Evolutionary conservation across 2,113 vertebrate species (phyloP).

Genomic region (Crotalus helleri): DNA sequence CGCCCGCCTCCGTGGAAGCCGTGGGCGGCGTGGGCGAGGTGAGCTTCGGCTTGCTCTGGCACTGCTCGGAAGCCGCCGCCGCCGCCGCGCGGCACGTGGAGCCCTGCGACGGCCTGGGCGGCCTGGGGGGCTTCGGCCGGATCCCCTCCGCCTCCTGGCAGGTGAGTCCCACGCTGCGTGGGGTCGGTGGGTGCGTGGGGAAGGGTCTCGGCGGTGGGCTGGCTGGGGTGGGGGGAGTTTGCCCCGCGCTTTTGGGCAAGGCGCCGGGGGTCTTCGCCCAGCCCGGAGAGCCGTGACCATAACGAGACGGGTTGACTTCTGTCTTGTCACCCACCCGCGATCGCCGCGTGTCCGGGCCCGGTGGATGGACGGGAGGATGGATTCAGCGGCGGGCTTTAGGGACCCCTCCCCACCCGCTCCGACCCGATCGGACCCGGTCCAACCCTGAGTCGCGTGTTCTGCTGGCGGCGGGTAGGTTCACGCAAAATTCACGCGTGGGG

Average conservation of each 20-base stretch:
- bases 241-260: too few relatives aligned
- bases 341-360: neutral
- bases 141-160: slow-evolving; percentile 90
- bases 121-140: slow-evolving; percentile 79
- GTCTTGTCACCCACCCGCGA: neutral
- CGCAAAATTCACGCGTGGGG: neutral
- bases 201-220: neutral
- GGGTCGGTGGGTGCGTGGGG: neutral
- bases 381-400: neutral
- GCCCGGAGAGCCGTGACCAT: neutral
- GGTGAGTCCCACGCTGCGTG: slow-evolving; percentile 62
- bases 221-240: neutral
- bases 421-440: neutral
- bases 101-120: slow-evolving; percentile 80
- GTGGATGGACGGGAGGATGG: neutral
- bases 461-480: neutral
- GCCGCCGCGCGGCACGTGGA: slow-evolving; percentile 67
- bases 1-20: neutral
- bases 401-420: too few relatives aligned
- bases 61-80: slow-evolving; percentile 74
- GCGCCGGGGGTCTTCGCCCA: too few relatives aligned
- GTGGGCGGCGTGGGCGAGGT: slow-evolving; percentile 61
- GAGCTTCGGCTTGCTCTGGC: slow-evolving; percentile 86
- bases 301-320: neutral
- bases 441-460: neutral